Conservation (phyloP, 2,113 vertebrate genomes). For the Rhea americana region DNA sequence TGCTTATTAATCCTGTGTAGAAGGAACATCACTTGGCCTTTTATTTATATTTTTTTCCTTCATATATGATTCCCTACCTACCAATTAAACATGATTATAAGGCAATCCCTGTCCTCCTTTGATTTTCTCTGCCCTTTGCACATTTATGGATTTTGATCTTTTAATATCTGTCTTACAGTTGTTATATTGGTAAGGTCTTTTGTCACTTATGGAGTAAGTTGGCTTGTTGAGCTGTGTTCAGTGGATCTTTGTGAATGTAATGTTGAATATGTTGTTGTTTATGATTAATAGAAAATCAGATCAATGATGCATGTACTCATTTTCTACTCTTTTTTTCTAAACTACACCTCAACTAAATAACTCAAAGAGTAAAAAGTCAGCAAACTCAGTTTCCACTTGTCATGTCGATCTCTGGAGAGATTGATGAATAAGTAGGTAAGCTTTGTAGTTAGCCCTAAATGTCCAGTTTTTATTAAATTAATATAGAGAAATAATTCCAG, state of each 20-base stretch:
- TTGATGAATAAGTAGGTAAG: neutral
- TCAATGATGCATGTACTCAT: neutral
- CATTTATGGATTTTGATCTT: neutral
- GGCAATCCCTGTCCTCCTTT: neutral
- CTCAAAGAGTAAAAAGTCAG: neutral
- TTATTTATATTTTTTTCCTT: neutral
- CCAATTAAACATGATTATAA: neutral
- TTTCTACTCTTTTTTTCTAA: neutral
- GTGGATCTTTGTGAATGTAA: neutral
- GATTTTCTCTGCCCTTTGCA: neutral
- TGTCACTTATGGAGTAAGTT: neutral
- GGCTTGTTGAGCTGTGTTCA: neutral
- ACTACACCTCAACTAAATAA: neutral
- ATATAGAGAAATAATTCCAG: neutral
- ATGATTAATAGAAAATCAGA: neutral
- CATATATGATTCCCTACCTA: neutral
- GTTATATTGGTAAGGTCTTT: neutral
- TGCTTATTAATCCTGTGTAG: neutral
- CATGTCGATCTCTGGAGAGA: neutral
- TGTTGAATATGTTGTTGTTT: neutral
- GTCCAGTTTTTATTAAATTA: neutral
- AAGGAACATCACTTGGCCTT: neutral
- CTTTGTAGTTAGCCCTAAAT: neutral
- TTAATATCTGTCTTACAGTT: neutral
- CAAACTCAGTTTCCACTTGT: neutral